Evolutionary conservation across 92 coral and sea anemone genomes (phyloP).

Genomic region (Bergia sp.): DNA sequence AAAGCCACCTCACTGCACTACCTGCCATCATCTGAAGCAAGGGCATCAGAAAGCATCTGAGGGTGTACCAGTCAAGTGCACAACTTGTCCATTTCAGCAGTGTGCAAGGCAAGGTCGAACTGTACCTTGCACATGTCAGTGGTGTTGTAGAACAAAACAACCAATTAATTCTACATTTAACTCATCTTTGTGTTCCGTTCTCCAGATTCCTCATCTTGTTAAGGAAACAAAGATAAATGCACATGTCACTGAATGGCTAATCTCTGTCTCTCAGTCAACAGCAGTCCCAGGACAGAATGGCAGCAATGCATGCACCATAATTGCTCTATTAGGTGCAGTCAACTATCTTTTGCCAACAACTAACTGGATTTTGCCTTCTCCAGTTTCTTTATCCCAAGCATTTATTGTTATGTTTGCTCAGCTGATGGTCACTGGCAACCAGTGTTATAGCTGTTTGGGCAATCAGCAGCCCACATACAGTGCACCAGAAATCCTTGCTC

Average conservation of each 20-base stretch:
- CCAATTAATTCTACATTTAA: neutral
- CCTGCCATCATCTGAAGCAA: conserved; percentile 47
- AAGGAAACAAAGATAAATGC: neutral
- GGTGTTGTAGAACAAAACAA: conserved; percentile 19
- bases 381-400: conserved; percentile 3
- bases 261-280: neutral
- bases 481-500: conserved; percentile 55
- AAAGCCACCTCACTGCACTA: conserved; percentile 55
- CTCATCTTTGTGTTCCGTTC: neutral
- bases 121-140: conserved; percentile 49
- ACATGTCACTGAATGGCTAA: neutral
- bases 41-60: conserved; percentile 29
- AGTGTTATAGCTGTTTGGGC: conserved; percentile 42
- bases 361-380: conserved; percentile 35
- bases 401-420: conserved; percentile 32
- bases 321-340: conserved; percentile 49
- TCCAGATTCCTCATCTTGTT: neutral
- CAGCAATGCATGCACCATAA: conserved; percentile 51
- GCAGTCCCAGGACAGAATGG: conserved; percentile 22
- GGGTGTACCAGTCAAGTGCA: conserved; percentile 14
- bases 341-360: conserved; percentile 48
- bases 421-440: conserved; percentile 52
- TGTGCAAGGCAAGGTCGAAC: conserved; percentile 12
- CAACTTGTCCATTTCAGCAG: conserved; percentile 43
- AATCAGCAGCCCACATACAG: conserved; percentile 46